Evolutionary conservation across 2,797 vertebrate species (phyloP).

Genomic region (Lepidocolaptes lacrymiger): DNA sequence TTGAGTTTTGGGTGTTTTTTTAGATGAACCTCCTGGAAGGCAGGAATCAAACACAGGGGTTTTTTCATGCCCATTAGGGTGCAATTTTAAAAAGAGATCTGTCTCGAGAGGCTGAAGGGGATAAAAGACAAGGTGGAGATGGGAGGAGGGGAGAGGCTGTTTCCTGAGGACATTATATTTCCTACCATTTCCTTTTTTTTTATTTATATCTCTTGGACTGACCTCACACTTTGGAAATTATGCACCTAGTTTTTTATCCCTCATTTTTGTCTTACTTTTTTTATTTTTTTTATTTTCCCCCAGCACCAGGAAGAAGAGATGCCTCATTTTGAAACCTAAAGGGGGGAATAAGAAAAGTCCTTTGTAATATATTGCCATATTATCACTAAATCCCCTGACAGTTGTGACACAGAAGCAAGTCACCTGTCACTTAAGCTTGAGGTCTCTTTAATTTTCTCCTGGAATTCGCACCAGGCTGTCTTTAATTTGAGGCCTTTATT

Average conservation of each 20-base stretch:
- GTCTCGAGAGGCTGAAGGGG: conserved; percentile 47
- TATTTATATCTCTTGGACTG: conserved; percentile 63
- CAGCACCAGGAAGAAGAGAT: conserved; percentile 74
- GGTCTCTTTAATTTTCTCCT: conserved; percentile 98
- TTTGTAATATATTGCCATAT: conserved; percentile 89
- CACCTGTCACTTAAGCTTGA: conserved; percentile 89
- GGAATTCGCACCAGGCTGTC: conserved; percentile 89
- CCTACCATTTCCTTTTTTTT: conserved; percentile 60
- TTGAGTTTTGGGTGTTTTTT: background rate
- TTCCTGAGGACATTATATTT: conserved; percentile 54
- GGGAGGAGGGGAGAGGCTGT: conserved; percentile 29
- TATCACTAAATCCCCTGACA: conserved; percentile 87
- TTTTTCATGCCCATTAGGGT: conserved; percentile 64
- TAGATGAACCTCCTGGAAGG: conserved; percentile 54
- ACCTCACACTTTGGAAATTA: conserved; percentile 70
- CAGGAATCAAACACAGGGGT: background rate
- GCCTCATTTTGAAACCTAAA: conserved; percentile 84
- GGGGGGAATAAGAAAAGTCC: conserved; percentile 80
- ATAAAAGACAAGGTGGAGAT: conserved; percentile 45
- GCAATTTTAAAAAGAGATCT: conserved; percentile 64
- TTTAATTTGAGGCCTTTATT: conserved; percentile 90
- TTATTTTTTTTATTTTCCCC: background rate
- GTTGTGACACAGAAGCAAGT: conserved; percentile 86
- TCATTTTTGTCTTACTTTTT: conserved; percentile 45
- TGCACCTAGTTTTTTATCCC: conserved; percentile 63